Base-by-base conservation (phyloP, 2,797 vertebrate genomes). In the Passerculus sandwichensis region DNA sequence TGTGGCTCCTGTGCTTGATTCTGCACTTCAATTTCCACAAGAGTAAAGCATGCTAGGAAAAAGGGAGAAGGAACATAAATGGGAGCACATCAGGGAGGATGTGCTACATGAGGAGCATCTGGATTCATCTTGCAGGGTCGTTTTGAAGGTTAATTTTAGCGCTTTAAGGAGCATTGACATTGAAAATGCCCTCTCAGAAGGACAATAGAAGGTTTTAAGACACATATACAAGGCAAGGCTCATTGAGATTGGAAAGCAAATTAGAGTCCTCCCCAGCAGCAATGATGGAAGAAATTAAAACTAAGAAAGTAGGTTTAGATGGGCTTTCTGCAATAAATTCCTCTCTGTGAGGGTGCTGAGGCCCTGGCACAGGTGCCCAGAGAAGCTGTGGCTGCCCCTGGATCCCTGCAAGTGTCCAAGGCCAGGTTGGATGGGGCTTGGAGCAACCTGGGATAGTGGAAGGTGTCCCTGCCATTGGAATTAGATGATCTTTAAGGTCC, bases 371-470 rank as follows among this genome's bases (percentile, higher is more conserved):
- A 62, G 30, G 0, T 60, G 8, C 15, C 45, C 40, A 69, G 34
- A 66, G 60, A 2, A 53, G 40, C 34, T 45, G 38, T 47, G 72
- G 21, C 16, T 78, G 21, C 18, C 15, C 21, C 40, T 59, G 56
- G 23, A 64, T 38, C 18, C 27, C 19, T 66, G 54, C 19, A 10
- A 42, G 2, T 36, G 66, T 8, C 7, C 47, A 61, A 54, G 32
- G 27, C 29, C 50, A 47, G 59, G 8, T 0, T 67, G 60, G 15
- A 15, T 0, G 0, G 10, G 40, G 8, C 6, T 61, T 38, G 32
- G 53, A 87, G 18, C 0, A 34, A 2, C 18, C 36, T 71, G 66
- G 36, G 12, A 23, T 2, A 18, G 16, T 13, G 19, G 6, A 48
- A 73, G 4, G 1, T 36, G 30, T 29, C 27, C 34, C 16, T 66